phyloP scores from a whole-genome alignment of 2,113 vertebrate genomes.

The Clarias gariepinus region DNA sequence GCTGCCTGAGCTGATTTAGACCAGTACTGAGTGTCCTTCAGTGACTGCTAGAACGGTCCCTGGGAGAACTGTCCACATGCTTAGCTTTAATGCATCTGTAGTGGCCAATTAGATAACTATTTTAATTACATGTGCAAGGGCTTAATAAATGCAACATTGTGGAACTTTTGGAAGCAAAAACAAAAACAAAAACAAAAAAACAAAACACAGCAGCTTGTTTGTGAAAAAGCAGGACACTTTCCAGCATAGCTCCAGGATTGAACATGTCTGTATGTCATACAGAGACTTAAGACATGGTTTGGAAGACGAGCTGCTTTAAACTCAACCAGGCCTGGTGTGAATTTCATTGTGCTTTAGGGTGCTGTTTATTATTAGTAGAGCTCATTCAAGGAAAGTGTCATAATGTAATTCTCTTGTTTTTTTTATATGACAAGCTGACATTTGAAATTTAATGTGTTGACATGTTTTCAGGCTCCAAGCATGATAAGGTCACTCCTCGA shows the following conservation, averaged over 20 bases:
- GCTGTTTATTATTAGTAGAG: background rate
- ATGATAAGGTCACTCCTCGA: conserved; percentile 79
- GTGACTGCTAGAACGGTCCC: conserved; percentile 28
- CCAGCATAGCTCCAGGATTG: conserved; percentile 33
- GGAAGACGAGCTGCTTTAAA: conserved; percentile 1
- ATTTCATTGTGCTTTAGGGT: background rate
- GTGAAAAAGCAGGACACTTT: conserved; percentile 1
- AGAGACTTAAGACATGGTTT: conserved; percentile 14
- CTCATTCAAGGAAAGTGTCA: background rate
- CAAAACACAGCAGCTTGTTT: conserved; percentile 29
- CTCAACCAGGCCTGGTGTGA: background rate
- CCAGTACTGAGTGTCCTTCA: background rate
- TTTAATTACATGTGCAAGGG: conserved; percentile 46
- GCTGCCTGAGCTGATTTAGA: conserved; percentile 6
- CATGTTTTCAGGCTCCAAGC: conserved; percentile 79
- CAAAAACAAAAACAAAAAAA: background rate
- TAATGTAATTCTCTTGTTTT: background rate
- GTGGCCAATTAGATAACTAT: conserved; percentile 42
- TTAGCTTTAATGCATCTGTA: conserved; percentile 19
- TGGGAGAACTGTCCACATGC: conserved; percentile 18
- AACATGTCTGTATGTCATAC: conserved; percentile 10
- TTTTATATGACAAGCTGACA: background rate
- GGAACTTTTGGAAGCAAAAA: background rate
- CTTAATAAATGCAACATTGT: conserved; percentile 40
- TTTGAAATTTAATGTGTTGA: background rate